These are phyloP conservation scores for Archilochus colubris DNA, from an alignment of 2,113 vertebrate species.

Conservation along the genomic window DNA sequence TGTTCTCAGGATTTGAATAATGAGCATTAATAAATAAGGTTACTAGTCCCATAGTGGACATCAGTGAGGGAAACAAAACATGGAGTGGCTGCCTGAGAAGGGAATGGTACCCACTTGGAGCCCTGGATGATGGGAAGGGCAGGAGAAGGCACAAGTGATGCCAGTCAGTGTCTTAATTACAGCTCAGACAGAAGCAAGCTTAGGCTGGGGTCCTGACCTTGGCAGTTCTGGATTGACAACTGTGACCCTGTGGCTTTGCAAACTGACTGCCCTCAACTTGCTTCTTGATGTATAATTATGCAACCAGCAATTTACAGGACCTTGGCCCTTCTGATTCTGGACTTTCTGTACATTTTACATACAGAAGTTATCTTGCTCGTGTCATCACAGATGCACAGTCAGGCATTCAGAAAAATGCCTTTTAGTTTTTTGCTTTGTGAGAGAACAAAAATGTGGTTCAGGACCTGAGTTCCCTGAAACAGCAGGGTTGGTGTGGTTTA, in stretches of 20 bases:
- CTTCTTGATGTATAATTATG: too few species aligned
- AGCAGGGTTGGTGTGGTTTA: neutral
- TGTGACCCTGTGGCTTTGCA: neutral
- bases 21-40: neutral
- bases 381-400: neutral
- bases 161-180: neutral
- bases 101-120: accelerated
- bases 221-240: accelerated
- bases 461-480: neutral
- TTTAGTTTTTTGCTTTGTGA: neutral
- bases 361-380: neutral
- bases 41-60: neutral
- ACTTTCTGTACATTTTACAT: neutral
- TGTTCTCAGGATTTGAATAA: neutral
- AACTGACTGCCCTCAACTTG: neutral
- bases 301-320: neutral
- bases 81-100: accelerated
- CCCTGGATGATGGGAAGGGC: neutral
- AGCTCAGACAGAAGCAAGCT: neutral
- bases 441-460: neutral
- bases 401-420: neutral
- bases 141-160: neutral
- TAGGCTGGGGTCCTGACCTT: neutral
- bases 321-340: neutral
- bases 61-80: accelerated